These are phyloP conservation scores for Leuciscus idus DNA, from an alignment of 2,113 vertebrate species.

Conservation along the genomic window DNA sequence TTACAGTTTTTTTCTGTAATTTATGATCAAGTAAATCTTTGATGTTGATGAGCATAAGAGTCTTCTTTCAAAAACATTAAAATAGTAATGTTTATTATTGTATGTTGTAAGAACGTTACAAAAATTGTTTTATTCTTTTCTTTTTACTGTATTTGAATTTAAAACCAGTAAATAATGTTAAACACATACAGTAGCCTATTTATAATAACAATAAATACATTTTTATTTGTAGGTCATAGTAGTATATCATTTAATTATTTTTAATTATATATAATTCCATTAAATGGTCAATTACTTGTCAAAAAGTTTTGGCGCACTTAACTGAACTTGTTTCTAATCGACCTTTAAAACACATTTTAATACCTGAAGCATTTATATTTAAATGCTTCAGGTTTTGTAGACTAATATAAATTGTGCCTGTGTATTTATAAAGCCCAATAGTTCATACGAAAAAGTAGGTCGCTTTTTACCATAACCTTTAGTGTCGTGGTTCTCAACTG, in stretches of 20 bases:
- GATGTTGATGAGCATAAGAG: too few relatives aligned
- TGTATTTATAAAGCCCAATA: not conserved
- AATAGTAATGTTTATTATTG: too few relatives aligned
- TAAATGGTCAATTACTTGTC: not conserved
- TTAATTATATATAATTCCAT: not conserved
- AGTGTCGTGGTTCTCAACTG: too few relatives aligned
- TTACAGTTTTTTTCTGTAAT: too few relatives aligned
- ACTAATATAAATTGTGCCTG: not conserved
- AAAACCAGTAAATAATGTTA: not conserved
- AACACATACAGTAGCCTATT: not conserved
- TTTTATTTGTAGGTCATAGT: not conserved
- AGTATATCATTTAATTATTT: too few relatives aligned
- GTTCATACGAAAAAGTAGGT: not conserved
- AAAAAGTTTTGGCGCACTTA: not conserved
- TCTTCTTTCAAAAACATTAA: too few relatives aligned
- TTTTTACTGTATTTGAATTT: not conserved
- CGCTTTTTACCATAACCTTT: not conserved
- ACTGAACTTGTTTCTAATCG: not conserved
- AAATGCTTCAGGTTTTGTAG: not conserved
- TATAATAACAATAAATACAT: not conserved
- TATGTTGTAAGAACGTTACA: too few relatives aligned
- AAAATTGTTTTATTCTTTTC: not conserved
- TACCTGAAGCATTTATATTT: not conserved
- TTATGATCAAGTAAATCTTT: too few relatives aligned
- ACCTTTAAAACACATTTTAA: not conserved